phyloP scores from a whole-genome alignment of 2,888 invertebrate species.

The Andrena flavipes region DNA sequence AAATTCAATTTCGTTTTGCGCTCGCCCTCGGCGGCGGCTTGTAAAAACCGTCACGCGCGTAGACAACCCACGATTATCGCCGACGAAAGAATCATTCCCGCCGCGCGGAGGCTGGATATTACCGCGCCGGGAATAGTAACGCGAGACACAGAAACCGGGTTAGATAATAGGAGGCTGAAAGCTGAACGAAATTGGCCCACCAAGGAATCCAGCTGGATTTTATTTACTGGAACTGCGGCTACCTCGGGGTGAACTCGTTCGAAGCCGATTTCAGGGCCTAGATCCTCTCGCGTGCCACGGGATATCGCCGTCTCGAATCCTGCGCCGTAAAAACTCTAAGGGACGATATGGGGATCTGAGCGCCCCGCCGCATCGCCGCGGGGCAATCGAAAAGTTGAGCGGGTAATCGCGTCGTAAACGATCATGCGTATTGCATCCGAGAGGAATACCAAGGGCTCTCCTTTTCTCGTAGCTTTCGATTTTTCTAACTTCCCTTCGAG shows the following conservation, averaged over 20 bases:
- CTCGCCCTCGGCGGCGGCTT: conserved; percentile 12
- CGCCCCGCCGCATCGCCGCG: conserved; percentile 6
- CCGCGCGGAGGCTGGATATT: conserved; percentile 20
- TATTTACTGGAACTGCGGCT: conserved; percentile 38
- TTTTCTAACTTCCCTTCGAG: too few species aligned
- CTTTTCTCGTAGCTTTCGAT: too few species aligned
- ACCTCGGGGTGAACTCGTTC: conserved; percentile 32
- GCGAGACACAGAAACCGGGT: conserved; percentile 48
- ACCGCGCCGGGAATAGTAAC: conserved; percentile 21
- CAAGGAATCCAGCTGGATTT: conserved; percentile 38
- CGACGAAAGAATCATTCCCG: background rate
- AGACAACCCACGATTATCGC: conserved; percentile 41
- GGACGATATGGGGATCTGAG: conserved; percentile 62
- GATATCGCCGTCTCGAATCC: conserved; percentile 24
- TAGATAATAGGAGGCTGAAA: conserved; percentile 60
- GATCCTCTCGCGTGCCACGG: conserved; percentile 9
- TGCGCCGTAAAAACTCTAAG: conserved; percentile 44
- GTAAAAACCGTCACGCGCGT: conserved; percentile 39
- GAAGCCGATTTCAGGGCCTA: conserved; percentile 24
- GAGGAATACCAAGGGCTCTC: too few species aligned
- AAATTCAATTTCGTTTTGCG: conserved; percentile 51
- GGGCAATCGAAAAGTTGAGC: background rate
- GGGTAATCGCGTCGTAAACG: conserved; percentile 20
- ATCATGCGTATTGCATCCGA: conserved; percentile 11
- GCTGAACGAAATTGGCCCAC: conserved; percentile 65